Evolutionary conservation across 1,140 invertebrate genomes (phyloP).

Genomic region (Zaprionus taronus): DNA sequence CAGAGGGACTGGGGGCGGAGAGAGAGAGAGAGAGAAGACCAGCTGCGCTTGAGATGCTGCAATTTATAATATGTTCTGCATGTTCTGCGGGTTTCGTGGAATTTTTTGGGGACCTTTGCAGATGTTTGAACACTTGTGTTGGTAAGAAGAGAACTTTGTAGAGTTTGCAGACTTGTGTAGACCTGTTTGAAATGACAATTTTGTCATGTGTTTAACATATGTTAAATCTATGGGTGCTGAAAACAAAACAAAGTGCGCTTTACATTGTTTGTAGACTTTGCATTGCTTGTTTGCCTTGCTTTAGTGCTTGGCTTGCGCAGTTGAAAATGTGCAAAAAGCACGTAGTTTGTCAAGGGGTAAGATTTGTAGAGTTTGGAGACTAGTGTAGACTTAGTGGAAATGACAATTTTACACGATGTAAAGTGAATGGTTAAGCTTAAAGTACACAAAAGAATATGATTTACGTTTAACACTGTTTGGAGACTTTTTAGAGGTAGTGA

Average conservation of each 20-base stretch:
- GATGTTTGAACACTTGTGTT: neutral
- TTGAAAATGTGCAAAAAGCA: no score
- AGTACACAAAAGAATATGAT: neutral
- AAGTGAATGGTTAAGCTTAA: neutral
- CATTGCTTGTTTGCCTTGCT: neutral
- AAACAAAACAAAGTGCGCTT: neutral
- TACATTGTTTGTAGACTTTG: conserved; percentile 11
- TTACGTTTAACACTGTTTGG: neutral
- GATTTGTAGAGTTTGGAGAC: neutral
- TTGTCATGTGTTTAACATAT: neutral
- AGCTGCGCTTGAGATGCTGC: neutral
- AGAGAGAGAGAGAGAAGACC: neutral
- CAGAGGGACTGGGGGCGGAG: no score
- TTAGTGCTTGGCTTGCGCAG: no score
- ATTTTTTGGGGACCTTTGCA: conserved; percentile 4
- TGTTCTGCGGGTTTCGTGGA: neutral
- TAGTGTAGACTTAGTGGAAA: conserved; percentile 19
- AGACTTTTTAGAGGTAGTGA: conserved; percentile 14
- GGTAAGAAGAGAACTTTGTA: neutral
- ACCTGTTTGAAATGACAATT: neutral
- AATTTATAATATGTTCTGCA: neutral
- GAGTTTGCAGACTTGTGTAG: conserved; percentile 21
- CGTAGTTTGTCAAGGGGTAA: no score
- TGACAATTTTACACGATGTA: neutral
- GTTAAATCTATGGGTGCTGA: neutral